Evolutionary conservation across 2,888 invertebrate species (phyloP).

Genomic region (Thysanoteuthis rhombus): DNA sequence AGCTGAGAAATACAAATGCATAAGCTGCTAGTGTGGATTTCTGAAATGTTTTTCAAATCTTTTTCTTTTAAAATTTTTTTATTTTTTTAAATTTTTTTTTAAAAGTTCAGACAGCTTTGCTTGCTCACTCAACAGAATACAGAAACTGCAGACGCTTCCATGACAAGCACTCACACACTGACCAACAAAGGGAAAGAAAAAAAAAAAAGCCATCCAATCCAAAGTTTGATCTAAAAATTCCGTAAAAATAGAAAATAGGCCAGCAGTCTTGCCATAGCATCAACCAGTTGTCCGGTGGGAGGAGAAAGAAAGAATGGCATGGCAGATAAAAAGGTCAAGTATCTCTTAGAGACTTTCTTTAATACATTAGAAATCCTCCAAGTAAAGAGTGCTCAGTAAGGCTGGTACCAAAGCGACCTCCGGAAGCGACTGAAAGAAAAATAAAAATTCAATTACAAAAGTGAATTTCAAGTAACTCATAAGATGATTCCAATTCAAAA

Average conservation of each 20-base stretch:
- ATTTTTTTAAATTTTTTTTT: neutral
- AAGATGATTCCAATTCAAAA: too few relatives aligned
- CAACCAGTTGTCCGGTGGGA: conserved; percentile 24
- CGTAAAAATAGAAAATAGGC: conserved; percentile 24
- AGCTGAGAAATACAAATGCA: neutral
- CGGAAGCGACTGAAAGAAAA: conserved; percentile 25
- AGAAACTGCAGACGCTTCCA: conserved; percentile 18
- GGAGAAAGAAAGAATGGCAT: conserved; percentile 20
- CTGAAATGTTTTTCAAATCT: too few relatives aligned
- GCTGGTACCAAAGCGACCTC: conserved; percentile 30
- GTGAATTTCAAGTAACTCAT: neutral
- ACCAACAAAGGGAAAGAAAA: neutral
- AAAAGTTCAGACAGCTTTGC: neutral
- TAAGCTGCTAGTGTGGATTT: neutral
- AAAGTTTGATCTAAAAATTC: neutral
- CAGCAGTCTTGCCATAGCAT: conserved; percentile 15
- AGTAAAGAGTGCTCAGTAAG: conserved; percentile 31
- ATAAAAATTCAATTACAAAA: neutral
- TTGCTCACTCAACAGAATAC: neutral
- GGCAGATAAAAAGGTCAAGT: conserved; percentile 20
- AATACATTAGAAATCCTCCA: conserved; percentile 28
- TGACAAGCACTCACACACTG: conserved; percentile 29
- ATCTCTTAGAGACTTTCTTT: conserved; percentile 26
- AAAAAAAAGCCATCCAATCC: neutral
- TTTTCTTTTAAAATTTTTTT: too few relatives aligned